Percentiles rank a stretch among this genome's conserved stretches.
phyloP scores from a whole-genome alignment of 2,888 invertebrate genomes.

The Meta bourneti region DNA sequence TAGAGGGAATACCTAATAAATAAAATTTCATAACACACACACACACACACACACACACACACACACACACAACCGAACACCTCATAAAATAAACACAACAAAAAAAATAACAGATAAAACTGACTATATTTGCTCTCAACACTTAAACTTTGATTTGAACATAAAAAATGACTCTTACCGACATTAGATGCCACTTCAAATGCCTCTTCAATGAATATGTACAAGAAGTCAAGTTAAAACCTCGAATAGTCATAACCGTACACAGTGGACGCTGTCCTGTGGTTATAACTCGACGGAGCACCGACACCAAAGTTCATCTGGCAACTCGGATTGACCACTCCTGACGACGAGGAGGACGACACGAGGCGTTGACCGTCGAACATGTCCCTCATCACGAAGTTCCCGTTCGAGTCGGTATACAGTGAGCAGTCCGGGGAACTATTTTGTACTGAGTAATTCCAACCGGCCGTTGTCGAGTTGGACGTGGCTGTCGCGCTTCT shows the following conservation, averaged over 20 bases:
- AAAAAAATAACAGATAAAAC: background rate
- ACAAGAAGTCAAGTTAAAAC: constrained; percentile 62
- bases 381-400: constrained; percentile 72
- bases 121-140: constrained; percentile 4
- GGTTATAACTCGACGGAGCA: constrained; percentile 48
- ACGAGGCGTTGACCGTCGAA: constrained; percentile 74
- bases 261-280: constrained; percentile 71
- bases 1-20: too few relatives aligned
- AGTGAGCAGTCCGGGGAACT: constrained; percentile 65
- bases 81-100: background rate
- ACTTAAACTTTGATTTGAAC: constrained; percentile 21
- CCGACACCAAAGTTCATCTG: constrained; percentile 74
- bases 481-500: constrained; percentile 44
- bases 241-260: constrained; percentile 74
- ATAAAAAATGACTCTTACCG: constrained; percentile 61
- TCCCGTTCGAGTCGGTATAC: constrained; percentile 65
- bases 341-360: constrained; percentile 51
- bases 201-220: constrained; percentile 31
- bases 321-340: constrained; percentile 69
- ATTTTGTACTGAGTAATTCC: constrained; percentile 79
- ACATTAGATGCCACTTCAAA: constrained; percentile 45
- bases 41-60: too few relatives aligned
- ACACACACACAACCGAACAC: background rate
- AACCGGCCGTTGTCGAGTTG: constrained; percentile 48
- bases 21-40: too few relatives aligned